Percentiles rank a stretch among this genome's conserved stretches.
Conservation (phyloP, 92 coral and sea anemone genomes). For the Phenganax marumi region DNA sequence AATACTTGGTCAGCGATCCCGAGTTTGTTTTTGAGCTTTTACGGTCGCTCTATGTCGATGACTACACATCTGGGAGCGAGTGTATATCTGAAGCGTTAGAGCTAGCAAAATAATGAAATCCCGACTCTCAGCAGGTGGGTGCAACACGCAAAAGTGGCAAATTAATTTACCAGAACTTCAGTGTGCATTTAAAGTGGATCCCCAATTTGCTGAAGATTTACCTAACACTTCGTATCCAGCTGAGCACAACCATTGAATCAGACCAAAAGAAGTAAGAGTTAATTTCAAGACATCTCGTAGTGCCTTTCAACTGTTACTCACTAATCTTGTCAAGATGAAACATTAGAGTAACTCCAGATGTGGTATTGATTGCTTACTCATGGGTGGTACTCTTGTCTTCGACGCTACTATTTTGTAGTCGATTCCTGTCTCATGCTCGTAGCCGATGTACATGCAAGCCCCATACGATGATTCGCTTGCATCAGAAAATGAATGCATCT, state of each 20-base stretch:
- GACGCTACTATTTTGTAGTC: constrained; percentile 11
- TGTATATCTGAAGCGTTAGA: background rate
- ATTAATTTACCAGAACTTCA: background rate
- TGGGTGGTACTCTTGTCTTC: constrained; percentile 28
- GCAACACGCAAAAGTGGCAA: background rate
- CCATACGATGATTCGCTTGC: constrained; percentile 31
- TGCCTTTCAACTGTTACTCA: background rate
- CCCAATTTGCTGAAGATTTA: constrained; percentile 7
- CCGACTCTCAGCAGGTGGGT: background rate
- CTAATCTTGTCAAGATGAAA: background rate
- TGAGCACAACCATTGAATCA: background rate
- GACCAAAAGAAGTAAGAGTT: background rate
- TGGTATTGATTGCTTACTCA: background rate
- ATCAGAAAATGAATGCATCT: constrained; percentile 39
- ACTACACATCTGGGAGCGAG: constrained; percentile 27
- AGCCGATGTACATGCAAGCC: constrained; percentile 23
- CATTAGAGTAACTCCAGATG: background rate
- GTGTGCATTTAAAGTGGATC: background rate
- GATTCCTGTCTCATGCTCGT: background rate
- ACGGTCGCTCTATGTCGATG: constrained; percentile 37
- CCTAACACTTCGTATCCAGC: background rate
- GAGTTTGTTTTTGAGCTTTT: constrained; percentile 32
- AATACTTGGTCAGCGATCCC: constrained; percentile 12
- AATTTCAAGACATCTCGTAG: background rate
- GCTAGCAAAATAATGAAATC: background rate